phyloP scores from a whole-genome alignment of 2,797 vertebrate species.

The Sandelia bainsii region DNA sequence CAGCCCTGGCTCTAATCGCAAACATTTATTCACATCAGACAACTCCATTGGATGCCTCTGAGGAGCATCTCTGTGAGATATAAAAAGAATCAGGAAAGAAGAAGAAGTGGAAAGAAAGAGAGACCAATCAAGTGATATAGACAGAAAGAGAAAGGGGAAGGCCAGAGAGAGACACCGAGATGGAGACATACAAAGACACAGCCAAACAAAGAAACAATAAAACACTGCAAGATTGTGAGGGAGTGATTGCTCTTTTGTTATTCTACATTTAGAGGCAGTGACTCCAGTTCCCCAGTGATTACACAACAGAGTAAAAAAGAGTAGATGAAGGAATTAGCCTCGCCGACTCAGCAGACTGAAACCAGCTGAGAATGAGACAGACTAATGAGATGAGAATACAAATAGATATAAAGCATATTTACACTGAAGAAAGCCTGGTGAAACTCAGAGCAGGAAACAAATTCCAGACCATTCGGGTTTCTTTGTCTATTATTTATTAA shows the following conservation, averaged over 20 bases:
- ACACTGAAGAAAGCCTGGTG: constrained; percentile 13
- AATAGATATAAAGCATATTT: constrained; percentile 36
- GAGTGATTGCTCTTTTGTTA: constrained; percentile 39
- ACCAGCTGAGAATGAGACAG: constrained; percentile 8
- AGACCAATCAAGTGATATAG: constrained; percentile 32
- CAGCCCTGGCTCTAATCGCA: constrained; percentile 71
- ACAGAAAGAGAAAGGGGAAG: constrained; percentile 28
- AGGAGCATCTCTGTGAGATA: constrained; percentile 62
- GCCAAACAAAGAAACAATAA: constrained; percentile 26
- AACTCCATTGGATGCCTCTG: constrained; percentile 57
- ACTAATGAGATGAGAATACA: constrained; percentile 42
- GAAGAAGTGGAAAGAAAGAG: constrained; percentile 28
- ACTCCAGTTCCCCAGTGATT: constrained; percentile 34
- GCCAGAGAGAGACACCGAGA: constrained; percentile 27
- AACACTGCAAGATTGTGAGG: constrained; percentile 5
- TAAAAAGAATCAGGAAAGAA: constrained; percentile 63
- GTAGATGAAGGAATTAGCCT: constrained; percentile 13
- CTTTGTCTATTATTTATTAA: constrained; percentile 45
- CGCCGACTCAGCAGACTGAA: constrained; percentile 19
- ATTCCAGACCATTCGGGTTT: constrained; percentile 17
- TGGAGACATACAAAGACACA: constrained; percentile 14
- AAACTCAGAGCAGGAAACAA: constrained; percentile 31
- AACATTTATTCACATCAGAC: constrained; percentile 84
- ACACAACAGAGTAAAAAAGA: not conserved
- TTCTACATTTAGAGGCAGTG: constrained; percentile 44